Base-by-base conservation (phyloP, 2,888 invertebrate genomes). In the Cylindroiulus punctatus region DNA sequence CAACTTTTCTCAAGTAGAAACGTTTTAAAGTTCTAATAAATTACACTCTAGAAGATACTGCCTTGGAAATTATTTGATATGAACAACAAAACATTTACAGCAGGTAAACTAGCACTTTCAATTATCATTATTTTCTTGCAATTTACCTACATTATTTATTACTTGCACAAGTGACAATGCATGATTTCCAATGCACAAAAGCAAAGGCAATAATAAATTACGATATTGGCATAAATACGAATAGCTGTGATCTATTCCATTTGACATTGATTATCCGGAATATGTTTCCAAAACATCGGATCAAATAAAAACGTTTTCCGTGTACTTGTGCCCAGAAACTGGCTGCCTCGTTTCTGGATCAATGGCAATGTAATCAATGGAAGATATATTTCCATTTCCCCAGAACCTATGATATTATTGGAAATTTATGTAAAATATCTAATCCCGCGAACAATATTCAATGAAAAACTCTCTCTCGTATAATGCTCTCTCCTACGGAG, bases 391-490 rank as follows among this genome's bases (percentile, higher is more conserved):
- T 30, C 5, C 76, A 14, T 30, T 32, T 76, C 30, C 30, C 30
- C 14, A 76, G 30, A 76, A 30, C 30, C 76, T 76, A 76, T 76
- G 32, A 76, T 76, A 76, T 76, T 30, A 76, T 76, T 76, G 76
- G 76, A 76, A 76, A 76, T 76, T 76, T 76, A 76, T 76, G 76
- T 76, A 76, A 76, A 76, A 76, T 76, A 76, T 76, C 12, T 76
- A 76, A 76, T 76, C 76, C 30, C 26, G 30, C 30, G 76, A 30
- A 76, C 30, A 76, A 76, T 76, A 76, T 76, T 76, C 30, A 30
- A 30, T 76, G 30, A 76, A 76, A 76, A 30, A 32, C 76, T 8
- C 76, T 76, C 30, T 76, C 76, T 8, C 36, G 14, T 76, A 30
- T 76, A 76, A 76, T 32, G 76, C 30, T 76, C 76, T 76, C 17